Evolutionary conservation across 2,888 invertebrate genomes (phyloP).

Genomic region (Myathropa florea): DNA sequence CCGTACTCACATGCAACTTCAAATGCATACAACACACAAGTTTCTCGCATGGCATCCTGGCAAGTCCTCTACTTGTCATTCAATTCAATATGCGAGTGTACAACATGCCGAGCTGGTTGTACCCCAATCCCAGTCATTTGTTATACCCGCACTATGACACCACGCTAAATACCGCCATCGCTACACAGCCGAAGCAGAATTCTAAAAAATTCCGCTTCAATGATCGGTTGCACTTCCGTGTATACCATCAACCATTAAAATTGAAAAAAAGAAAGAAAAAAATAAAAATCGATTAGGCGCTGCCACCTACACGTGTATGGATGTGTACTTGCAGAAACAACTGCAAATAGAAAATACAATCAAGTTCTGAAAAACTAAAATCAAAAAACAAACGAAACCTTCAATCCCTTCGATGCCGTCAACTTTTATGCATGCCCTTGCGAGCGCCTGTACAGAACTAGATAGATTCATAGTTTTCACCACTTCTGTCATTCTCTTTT

Average conservation of each 20-base stretch:
- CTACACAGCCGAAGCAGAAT: slow-evolving; percentile 27
- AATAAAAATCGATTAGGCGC: slow-evolving; percentile 63
- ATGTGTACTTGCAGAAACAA: not conserved
- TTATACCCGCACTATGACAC: slow-evolving; percentile 64
- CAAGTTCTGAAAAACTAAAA: slow-evolving; percentile 28
- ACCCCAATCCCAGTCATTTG: slow-evolving; percentile 58
- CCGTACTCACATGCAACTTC: slow-evolving; percentile 1
- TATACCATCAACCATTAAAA: slow-evolving; percentile 18
- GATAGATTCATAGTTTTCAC: slow-evolving; percentile 50
- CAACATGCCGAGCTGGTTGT: slow-evolving; percentile 42
- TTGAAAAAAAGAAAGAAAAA: slow-evolving; percentile 36
- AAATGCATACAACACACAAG: not conserved
- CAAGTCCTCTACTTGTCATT: slow-evolving; percentile 61
- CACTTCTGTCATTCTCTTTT: slow-evolving; percentile 25
- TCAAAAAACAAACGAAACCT: not conserved
- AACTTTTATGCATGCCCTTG: slow-evolving; percentile 53
- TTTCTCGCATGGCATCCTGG: slow-evolving; percentile 35
- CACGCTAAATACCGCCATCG: slow-evolving; percentile 43
- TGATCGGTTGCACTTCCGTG: slow-evolving; percentile 64
- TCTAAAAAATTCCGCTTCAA: slow-evolving; percentile 64
- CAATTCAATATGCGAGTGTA: slow-evolving; percentile 63
- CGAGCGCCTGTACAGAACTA: slow-evolving; percentile 5
- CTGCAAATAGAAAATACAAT: slow-evolving; percentile 68
- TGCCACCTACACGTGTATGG: slow-evolving; percentile 22
- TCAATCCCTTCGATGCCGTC: slow-evolving; percentile 51